Evolutionary conservation across 2,797 vertebrate species (phyloP).

Genomic region (Furcifer pardalis): DNA sequence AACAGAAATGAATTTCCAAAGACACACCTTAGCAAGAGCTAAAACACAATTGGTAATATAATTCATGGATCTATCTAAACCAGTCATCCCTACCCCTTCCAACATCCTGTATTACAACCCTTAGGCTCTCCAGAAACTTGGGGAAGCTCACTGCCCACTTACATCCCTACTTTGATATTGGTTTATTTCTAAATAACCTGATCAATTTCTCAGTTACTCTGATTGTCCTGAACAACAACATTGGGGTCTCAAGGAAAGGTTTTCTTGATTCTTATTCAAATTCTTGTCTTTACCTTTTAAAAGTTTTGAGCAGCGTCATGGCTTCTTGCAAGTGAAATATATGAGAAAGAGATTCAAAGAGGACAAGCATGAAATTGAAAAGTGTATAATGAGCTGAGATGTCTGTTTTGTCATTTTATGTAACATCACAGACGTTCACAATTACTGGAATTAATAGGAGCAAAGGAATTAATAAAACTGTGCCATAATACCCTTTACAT

Average conservation of each 20-base stretch:
- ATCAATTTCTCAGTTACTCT: background rate
- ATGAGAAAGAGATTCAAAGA: slow-evolving; percentile 73
- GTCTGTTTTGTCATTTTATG: slow-evolving; percentile 70
- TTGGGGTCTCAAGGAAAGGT: slow-evolving; percentile 41
- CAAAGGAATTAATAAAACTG: slow-evolving; percentile 71
- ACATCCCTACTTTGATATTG: background rate
- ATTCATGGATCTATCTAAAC: background rate
- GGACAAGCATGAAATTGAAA: slow-evolving; percentile 81
- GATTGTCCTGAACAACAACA: slow-evolving; percentile 25
- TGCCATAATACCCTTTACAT: slow-evolving; percentile 64
- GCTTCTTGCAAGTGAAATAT: slow-evolving; percentile 72
- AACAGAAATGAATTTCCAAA: background rate
- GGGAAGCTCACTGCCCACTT: background rate
- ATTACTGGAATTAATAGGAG: slow-evolving; percentile 62
- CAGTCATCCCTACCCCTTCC: background rate
- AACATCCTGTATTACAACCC: background rate
- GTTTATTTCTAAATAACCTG: background rate
- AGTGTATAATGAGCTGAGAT: slow-evolving; percentile 71
- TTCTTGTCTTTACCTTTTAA: slow-evolving; percentile 67
- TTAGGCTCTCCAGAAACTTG: background rate
- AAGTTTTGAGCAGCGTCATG: slow-evolving; percentile 57
- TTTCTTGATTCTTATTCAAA: slow-evolving; percentile 61
- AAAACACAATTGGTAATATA: background rate
- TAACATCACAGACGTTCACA: slow-evolving; percentile 62
- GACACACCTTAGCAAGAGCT: background rate